A percentile compares a stretch with the other conserved stretches of the same genome.
These are phyloP conservation scores for Heterochromis multidens DNA, from an alignment of 2,113 vertebrate genomes.

Conservation along the genomic window DNA sequence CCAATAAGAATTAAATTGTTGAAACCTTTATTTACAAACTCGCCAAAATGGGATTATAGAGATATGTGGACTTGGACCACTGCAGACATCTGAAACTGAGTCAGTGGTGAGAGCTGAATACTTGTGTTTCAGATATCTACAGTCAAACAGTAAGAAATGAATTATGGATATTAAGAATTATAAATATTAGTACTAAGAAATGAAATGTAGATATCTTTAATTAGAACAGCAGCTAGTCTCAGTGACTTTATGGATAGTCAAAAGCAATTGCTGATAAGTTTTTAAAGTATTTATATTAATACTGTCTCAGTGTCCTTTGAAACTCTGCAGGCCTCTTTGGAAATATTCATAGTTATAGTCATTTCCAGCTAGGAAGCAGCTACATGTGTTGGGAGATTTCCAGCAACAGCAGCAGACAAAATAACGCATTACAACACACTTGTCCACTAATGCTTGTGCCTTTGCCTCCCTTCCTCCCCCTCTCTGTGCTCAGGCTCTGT, in stretches of 20 bases:
- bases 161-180: neutral
- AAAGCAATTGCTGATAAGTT: too few species aligned
- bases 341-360: neutral
- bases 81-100: too few species aligned
- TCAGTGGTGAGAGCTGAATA: too few species aligned
- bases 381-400: neutral
- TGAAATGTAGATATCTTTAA: neutral
- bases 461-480: neutral
- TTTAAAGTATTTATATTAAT: too few species aligned
- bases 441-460: neutral
- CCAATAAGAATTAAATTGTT: too few species aligned
- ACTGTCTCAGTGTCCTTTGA: too few species aligned
- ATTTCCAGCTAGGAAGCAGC: neutral
- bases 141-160: neutral
- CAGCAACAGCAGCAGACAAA: neutral
- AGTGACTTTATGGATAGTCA: neutral
- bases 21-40: too few species aligned
- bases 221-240: neutral
- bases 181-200: neutral
- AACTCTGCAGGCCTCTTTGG: neutral
- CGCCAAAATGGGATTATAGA: too few species aligned
- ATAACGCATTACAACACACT: neutral
- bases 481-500: conserved; percentile 29
- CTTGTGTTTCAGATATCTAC: neutral
- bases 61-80: too few species aligned